A percentile compares a stretch with the other conserved stretches of the same genome.
These are phyloP conservation scores for Tenrec ecaudatus DNA, from an alignment of 2,113 vertebrate genomes.

Conservation along the genomic window DNA sequence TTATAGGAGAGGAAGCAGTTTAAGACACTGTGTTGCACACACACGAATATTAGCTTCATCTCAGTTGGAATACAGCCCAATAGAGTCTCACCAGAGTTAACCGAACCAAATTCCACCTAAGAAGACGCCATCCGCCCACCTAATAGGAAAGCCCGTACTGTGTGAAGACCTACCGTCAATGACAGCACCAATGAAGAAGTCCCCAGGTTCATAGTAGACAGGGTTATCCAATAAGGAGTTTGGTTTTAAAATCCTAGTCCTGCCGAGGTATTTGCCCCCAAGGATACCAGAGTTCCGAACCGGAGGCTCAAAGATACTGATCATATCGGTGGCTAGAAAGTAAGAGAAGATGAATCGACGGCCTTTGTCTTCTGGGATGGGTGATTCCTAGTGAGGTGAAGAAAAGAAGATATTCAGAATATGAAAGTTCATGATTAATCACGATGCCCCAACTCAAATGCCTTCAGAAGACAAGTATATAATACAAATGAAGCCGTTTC, in stretches of 20 bases:
- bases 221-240: slow-evolving; percentile 87
- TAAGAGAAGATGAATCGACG: slow-evolving; percentile 93
- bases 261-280: slow-evolving; percentile 92
- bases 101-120: slow-evolving; percentile 26
- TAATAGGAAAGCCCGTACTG: not conserved
- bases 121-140: not conserved
- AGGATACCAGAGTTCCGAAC: slow-evolving; percentile 92
- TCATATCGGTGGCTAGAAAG: slow-evolving; percentile 91
- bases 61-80: not conserved
- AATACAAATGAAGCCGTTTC: too few relatives aligned
- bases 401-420: not conserved
- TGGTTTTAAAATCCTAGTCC: slow-evolving; percentile 91
- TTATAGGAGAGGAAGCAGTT: slow-evolving; percentile 1
- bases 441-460: not conserved
- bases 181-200: slow-evolving; percentile 92
- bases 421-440: too few relatives aligned
- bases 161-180: slow-evolving; percentile 90
- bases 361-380: slow-evolving; percentile 87
- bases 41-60: not conserved
- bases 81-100: not conserved
- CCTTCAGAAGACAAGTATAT: too few relatives aligned
- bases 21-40: not conserved
- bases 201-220: slow-evolving; percentile 91
- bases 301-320: slow-evolving; percentile 94
- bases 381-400: slow-evolving; percentile 89